A percentile compares a stretch with the other conserved stretches of the same genome.
Conservation (phyloP, 2,888 invertebrate genomes). For the Lasioglossum oenotherae region DNA sequence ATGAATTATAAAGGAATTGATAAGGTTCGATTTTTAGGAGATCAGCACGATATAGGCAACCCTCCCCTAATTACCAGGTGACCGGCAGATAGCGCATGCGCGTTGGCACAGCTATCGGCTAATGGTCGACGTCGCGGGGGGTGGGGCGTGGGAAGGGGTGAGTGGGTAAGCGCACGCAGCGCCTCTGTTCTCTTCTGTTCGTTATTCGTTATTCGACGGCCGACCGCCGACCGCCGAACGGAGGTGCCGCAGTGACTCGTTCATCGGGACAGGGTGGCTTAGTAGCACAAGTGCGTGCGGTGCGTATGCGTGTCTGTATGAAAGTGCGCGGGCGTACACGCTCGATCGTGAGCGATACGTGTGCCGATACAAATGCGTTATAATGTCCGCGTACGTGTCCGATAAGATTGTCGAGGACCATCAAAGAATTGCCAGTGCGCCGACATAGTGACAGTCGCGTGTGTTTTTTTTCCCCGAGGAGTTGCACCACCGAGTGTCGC, state of each 20-base stretch:
- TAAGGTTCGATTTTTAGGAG: not conserved
- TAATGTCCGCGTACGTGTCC: constrained; percentile 75
- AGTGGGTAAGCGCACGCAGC: constrained; percentile 56
- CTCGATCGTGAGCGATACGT: constrained; percentile 56
- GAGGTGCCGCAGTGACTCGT: constrained; percentile 51
- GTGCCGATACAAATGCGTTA: constrained; percentile 70
- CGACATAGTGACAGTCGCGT: constrained; percentile 53
- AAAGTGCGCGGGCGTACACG: constrained; percentile 45
- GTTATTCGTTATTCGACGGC: constrained; percentile 11
- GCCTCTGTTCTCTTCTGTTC: constrained; percentile 42
- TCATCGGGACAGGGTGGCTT: constrained; percentile 45
- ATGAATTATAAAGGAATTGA: constrained; percentile 2
- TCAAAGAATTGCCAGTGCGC: constrained; percentile 59
- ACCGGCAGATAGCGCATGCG: constrained; percentile 46
- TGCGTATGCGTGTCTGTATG: constrained; percentile 37
- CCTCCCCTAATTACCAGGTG: constrained; percentile 48
- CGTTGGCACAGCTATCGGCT: constrained; percentile 37
- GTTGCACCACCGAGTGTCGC: constrained; percentile 18
- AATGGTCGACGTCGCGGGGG: constrained; percentile 26
- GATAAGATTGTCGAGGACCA: constrained; percentile 60
- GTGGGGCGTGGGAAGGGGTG: constrained; percentile 23
- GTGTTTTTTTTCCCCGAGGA: not conserved
- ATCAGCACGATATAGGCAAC: not conserved
- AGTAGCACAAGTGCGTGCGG: constrained; percentile 34
- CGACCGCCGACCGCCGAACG: constrained; percentile 45